Evolutionary conservation across 2,888 invertebrate genomes (phyloP).

Genomic region (Callosobruchus maculatus): DNA sequence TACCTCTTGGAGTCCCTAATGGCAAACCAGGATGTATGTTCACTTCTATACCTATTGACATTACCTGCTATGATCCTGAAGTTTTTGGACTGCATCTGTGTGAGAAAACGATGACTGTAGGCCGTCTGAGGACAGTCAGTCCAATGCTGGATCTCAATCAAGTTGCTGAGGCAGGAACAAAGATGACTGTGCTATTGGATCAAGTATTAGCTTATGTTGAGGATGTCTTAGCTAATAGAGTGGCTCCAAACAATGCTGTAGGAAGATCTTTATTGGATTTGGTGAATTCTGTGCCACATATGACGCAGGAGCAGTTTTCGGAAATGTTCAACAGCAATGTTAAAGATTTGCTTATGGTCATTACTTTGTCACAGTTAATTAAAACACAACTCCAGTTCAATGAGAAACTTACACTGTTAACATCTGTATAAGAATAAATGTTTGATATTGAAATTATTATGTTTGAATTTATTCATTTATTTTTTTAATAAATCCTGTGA

Average conservation of each 20-base stretch:
- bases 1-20: conserved; percentile 89
- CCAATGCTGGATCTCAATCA: conserved; percentile 64
- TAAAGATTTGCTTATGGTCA: conserved; percentile 96
- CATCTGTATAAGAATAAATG: conserved; percentile 51
- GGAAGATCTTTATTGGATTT: conserved; percentile 88
- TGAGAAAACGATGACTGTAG: conserved; percentile 71
- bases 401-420: conserved; percentile 88
- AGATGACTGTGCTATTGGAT: conserved; percentile 73
- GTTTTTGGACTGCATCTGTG: conserved; percentile 76
- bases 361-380: conserved; percentile 91
- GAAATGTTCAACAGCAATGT: conserved; percentile 94
- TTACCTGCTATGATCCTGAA: conserved; percentile 91
- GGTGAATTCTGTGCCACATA: conserved; percentile 87
- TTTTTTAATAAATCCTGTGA: no score
- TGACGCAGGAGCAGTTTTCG: conserved; percentile 86
- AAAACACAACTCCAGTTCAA: conserved; percentile 95
- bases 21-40: conserved; percentile 95
- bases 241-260: conserved; percentile 77
- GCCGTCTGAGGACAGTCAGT: conserved; percentile 46
- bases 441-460: no score
- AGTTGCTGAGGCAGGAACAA: conserved; percentile 79
- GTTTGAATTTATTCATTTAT: no score
- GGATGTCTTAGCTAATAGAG: conserved; percentile 80
- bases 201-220: conserved; percentile 84
- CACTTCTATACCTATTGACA: conserved; percentile 87